Base-by-base conservation (phyloP, 2,888 invertebrate species). In the Agrotis exclamationis region DNA sequence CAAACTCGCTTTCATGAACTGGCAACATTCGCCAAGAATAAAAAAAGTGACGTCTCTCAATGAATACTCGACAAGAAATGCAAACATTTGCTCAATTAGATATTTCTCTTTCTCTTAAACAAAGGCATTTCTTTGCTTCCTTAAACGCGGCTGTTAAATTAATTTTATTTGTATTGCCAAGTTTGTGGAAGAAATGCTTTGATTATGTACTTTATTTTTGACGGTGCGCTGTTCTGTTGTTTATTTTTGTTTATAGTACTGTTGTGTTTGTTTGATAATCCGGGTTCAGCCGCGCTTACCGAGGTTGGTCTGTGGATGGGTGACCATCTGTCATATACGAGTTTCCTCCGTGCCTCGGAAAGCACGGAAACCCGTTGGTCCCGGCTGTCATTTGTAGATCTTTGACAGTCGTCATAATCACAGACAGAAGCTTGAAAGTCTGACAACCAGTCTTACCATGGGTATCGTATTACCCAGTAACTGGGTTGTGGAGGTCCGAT, bases 111-210 rank as follows among this genome's bases (percentile, higher is more conserved):
- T 79, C 39, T 51, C 16, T 39, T 56, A 16, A 45, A 59, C 28
- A 53, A 77, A 64, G 50, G 69, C 48, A 57, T 77, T 68, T 60
- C 50, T 73, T 73, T 13, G 39, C 16, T 51, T 48, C 22, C 44
- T 13, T 24, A n/a, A 67, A 67, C 54, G n/a, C n/a, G n/a, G 76
- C 14, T 75, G 18, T 58, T 60, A 75, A 80, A 75, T 63, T 63
- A 75, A 75, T 70, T 70, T 75, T 54, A 63, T 80, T 77, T 56
- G 59, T 33, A 16, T 5, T 39, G 58, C 4, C 24, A 70, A 70
- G 33, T 69, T 69, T 47, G 56, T 22, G 2, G 16, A 65, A 47
- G 64, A 54, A 54, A 74, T 62, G 22, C 44, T 74, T 57, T 51
- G 24, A 62, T 53, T 62, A 24, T 56, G 14, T 33, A 22, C 33